Percentiles rank a stretch among this genome's conserved stretches.
Evolutionary conservation across 2,888 invertebrate genomes (phyloP).

Genomic region (Colletes collaris): DNA sequence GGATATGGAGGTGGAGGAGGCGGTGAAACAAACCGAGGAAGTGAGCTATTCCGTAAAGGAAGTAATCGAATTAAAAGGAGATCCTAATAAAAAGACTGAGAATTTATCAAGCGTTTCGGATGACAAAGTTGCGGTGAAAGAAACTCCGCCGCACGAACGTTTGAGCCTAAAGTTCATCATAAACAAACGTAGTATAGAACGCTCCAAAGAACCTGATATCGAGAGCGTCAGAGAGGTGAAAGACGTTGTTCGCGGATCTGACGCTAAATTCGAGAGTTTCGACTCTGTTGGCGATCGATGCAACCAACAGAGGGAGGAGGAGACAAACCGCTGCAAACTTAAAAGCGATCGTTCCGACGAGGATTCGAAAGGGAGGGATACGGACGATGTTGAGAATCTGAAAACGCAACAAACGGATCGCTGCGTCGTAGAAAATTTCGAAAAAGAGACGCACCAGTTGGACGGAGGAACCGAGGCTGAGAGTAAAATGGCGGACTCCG

Average conservation of each 20-base stretch:
- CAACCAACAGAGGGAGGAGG: background rate
- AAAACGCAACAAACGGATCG: background rate
- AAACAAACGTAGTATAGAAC: constrained; percentile 34
- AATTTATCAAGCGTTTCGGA: background rate
- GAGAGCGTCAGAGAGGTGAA: constrained; percentile 2
- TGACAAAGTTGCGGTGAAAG: background rate
- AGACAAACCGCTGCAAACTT: background rate
- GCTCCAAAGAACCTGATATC: constrained; percentile 12
- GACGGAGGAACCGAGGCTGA: background rate
- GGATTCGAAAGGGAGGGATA: background rate
- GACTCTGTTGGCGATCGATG: background rate
- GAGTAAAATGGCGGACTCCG: background rate
- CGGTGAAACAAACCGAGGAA: background rate
- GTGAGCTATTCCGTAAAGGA: background rate
- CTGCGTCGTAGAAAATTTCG: background rate
- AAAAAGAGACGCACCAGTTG: background rate
- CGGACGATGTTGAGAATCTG: background rate
- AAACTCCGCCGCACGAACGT: constrained; percentile 22
- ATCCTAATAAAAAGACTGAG: background rate
- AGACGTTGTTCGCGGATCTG: no score
- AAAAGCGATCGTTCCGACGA: background rate
- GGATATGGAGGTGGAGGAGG: background rate
- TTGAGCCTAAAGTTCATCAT: constrained; percentile 44
- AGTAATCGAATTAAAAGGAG: background rate
- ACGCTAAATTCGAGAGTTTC: background rate